Evolutionary conservation across 2,113 vertebrate species (phyloP).

Genomic region (Syngnathus scovelli): DNA sequence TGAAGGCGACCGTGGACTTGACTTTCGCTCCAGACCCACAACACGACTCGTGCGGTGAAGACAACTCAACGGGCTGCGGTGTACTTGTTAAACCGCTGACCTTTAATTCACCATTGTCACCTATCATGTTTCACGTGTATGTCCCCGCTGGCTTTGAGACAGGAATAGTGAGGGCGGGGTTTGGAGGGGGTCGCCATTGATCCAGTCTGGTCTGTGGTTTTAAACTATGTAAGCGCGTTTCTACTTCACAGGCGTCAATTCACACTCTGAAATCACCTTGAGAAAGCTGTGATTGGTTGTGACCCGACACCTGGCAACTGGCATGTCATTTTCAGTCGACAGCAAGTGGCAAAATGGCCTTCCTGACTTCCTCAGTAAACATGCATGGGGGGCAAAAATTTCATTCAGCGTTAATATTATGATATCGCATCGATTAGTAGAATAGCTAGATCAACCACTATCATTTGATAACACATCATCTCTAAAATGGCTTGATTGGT

Average conservation of each 20-base stretch:
- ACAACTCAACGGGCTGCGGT: slow-evolving; percentile 24
- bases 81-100: slow-evolving; percentile 65
- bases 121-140: slow-evolving; percentile 50
- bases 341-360: too few species aligned
- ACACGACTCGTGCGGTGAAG: slow-evolving; percentile 27
- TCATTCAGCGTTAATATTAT: too few species aligned
- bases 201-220: slow-evolving; percentile 14
- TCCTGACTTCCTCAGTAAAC: too few species aligned
- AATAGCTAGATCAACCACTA: neutral
- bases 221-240: neutral
- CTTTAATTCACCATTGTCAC: slow-evolving; percentile 66
- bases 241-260: neutral
- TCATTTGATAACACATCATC: neutral
- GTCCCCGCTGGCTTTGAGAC: slow-evolving; percentile 28
- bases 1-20: slow-evolving; percentile 25
- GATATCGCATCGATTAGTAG: too few species aligned
- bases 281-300: too few species aligned
- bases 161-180: neutral
- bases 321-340: too few species aligned
- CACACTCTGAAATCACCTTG: too few species aligned
- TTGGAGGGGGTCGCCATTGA: slow-evolving; percentile 16
- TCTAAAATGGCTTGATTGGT: neutral
- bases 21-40: slow-evolving; percentile 26
- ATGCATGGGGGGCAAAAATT: too few species aligned
- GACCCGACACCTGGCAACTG: too few species aligned